Conservation (phyloP, 2,113 vertebrate species). For the Cottus gobio region DNA sequence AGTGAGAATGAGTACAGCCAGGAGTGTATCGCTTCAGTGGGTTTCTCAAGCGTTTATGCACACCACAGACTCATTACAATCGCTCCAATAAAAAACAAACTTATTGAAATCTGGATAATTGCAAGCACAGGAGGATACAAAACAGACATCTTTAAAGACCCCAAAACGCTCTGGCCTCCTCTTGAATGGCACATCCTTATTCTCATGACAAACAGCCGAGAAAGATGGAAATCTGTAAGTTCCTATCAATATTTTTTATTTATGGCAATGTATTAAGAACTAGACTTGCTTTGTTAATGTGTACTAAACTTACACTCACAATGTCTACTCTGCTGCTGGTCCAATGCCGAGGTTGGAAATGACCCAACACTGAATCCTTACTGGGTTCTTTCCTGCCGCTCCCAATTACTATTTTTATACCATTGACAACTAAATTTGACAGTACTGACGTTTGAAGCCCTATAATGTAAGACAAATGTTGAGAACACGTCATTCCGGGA, state of each 20-base stretch:
- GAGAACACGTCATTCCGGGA: conserved; percentile 70
- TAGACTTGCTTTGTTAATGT: conserved; percentile 17
- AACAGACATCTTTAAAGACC: conserved; percentile 46
- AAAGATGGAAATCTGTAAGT: conserved; percentile 8
- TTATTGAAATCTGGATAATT: conserved; percentile 60
- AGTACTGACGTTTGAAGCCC: conserved; percentile 59
- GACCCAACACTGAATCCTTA: conserved; percentile 34
- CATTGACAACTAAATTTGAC: conserved; percentile 74
- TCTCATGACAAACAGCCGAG: conserved; percentile 21
- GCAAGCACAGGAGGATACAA: conserved; percentile 54
- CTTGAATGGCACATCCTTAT: conserved; percentile 25
- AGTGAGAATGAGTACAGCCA: conserved; percentile 51
- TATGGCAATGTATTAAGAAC: conserved; percentile 10
- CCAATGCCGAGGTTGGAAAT: conserved; percentile 49
- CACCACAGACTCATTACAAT: conserved; percentile 66
- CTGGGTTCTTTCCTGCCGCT: conserved; percentile 60
- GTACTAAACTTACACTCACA: conserved; percentile 23
- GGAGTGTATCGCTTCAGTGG: conserved; percentile 24
- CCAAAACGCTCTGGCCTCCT: conserved; percentile 27
- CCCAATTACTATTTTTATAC: conserved; percentile 72
- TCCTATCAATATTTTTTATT: conserved; percentile 5
- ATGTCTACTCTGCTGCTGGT: conserved; percentile 47
- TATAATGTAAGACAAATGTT: conserved; percentile 79
- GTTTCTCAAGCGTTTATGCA: conserved; percentile 48
- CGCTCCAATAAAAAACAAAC: conserved; percentile 59